phyloP scores from a whole-genome alignment of 2,113 vertebrate genomes.

The Sigmodon hispidus region DNA sequence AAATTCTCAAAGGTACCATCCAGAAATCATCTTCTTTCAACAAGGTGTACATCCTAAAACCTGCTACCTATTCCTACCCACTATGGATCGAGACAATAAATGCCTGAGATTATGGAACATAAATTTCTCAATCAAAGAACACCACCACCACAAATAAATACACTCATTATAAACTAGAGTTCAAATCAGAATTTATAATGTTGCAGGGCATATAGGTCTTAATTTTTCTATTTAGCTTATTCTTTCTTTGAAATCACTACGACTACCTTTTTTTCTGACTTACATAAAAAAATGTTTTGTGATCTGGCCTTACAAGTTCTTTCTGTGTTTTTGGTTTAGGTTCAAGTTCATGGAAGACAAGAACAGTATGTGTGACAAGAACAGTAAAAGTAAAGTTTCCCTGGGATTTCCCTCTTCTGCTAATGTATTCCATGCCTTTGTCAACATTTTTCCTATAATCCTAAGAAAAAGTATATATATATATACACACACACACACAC shows the following conservation, averaged over 20 bases:
- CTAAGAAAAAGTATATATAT: neutral
- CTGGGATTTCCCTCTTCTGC: neutral
- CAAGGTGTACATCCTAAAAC: neutral
- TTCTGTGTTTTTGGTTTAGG: accelerated
- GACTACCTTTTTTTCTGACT: neutral
- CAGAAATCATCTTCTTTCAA: neutral
- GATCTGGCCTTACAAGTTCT: neutral
- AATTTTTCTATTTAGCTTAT: neutral
- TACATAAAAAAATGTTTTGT: accelerated
- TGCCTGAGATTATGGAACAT: neutral
- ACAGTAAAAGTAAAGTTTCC: neutral
- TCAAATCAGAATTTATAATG: neutral
- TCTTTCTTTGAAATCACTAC: neutral
- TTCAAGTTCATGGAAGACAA: neutral
- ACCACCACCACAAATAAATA: neutral
- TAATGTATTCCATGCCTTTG: accelerated
- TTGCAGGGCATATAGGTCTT: accelerated
- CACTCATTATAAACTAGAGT: neutral
- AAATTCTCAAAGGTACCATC: neutral
- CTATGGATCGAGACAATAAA: too few species aligned
- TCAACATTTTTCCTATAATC: neutral
- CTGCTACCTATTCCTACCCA: neutral
- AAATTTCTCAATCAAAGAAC: neutral
- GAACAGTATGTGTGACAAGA: neutral
- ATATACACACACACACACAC: too few species aligned